A percentile compares a stretch with the other conserved stretches of the same genome.
These are phyloP conservation scores for Buathra laborator DNA, from an alignment of 2,888 invertebrate species.

Conservation along the genomic window DNA sequence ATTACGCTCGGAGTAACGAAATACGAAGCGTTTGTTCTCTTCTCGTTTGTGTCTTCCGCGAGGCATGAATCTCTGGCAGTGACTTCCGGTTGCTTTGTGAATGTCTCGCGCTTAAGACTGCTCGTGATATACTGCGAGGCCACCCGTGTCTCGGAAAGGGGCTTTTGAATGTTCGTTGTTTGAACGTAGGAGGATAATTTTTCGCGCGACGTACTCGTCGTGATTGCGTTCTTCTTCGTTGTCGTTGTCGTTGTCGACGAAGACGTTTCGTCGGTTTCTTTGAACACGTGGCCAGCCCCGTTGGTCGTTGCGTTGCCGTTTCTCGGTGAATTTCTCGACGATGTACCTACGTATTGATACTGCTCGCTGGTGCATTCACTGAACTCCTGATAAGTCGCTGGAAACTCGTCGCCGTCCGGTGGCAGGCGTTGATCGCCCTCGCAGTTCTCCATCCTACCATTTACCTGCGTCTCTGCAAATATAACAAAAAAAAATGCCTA, in stretches of 20 bases:
- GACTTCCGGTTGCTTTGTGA: constrained; percentile 49
- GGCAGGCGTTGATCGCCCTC: constrained; percentile 91
- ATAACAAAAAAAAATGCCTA: constrained; percentile 31
- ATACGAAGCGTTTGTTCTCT: constrained; percentile 40
- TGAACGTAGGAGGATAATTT: constrained; percentile 47
- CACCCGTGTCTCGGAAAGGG: constrained; percentile 25
- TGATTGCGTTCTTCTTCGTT: constrained; percentile 44
- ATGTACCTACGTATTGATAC: constrained; percentile 80
- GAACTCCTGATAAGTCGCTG: constrained; percentile 89
- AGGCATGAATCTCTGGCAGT: constrained; percentile 9
- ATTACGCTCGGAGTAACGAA: constrained; percentile 7
- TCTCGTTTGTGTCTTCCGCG: constrained; percentile 45
- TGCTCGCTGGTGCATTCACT: constrained; percentile 81
- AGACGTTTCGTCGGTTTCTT: constrained; percentile 67
- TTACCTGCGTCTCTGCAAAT: constrained; percentile 79
- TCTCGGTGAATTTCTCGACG: constrained; percentile 63
- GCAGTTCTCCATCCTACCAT: constrained; percentile 86
- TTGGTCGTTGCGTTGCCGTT: constrained; percentile 78
- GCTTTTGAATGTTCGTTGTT: constrained; percentile 17
- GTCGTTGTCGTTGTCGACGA: constrained; percentile 60
- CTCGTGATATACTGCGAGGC: constrained; percentile 49
- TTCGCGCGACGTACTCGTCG: constrained; percentile 63
- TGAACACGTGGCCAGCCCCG: constrained; percentile 66
- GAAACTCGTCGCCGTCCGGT: constrained; percentile 94
- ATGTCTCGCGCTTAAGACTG: constrained; percentile 50